These are phyloP conservation scores for Drosophila formosana DNA, from an alignment of 2,888 invertebrate species.

Conservation along the genomic window DNA sequence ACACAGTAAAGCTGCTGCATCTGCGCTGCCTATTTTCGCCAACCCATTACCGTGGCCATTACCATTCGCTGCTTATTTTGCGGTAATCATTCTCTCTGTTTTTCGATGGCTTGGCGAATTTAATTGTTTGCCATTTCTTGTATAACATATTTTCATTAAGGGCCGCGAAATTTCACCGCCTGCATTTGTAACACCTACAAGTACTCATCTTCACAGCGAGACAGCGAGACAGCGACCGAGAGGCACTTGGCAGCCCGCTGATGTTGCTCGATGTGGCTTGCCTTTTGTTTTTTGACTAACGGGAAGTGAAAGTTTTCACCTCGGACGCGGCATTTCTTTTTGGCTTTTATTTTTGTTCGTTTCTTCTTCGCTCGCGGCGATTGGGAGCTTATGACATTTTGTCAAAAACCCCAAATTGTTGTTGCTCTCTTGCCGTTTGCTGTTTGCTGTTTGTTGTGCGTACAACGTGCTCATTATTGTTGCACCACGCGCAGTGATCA, in stretches of 20 bases:
- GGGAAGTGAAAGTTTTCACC: conserved; percentile 63
- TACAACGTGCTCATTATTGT: not conserved
- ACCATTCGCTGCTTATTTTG: not conserved
- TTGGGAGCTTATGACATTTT: conserved; percentile 35
- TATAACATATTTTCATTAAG: conserved; percentile 63
- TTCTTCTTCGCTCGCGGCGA: conserved; percentile 27
- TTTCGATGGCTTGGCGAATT: conserved; percentile 19
- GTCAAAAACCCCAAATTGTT: conserved; percentile 20
- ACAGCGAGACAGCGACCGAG: not conserved
- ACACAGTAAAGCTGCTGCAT: not conserved
- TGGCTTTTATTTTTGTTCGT: not conserved
- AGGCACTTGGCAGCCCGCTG: conserved; percentile 3
- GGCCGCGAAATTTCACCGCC: conserved; percentile 57
- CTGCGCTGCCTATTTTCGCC: not conserved
- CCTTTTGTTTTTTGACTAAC: conserved; percentile 9
- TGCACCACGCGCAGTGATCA: not conserved
- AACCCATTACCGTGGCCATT: not conserved
- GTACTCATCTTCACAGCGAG: conserved; percentile 47
- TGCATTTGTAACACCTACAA: conserved; percentile 64
- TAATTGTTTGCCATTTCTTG: conserved; percentile 61
- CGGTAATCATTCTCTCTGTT: not conserved
- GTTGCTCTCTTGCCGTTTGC: not conserved
- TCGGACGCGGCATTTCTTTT: conserved; percentile 13
- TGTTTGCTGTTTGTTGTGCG: not conserved
- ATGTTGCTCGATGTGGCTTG: conserved; percentile 2